Conservation (phyloP, 2,888 invertebrate genomes). For the Epinotia brunnichana region DNA sequence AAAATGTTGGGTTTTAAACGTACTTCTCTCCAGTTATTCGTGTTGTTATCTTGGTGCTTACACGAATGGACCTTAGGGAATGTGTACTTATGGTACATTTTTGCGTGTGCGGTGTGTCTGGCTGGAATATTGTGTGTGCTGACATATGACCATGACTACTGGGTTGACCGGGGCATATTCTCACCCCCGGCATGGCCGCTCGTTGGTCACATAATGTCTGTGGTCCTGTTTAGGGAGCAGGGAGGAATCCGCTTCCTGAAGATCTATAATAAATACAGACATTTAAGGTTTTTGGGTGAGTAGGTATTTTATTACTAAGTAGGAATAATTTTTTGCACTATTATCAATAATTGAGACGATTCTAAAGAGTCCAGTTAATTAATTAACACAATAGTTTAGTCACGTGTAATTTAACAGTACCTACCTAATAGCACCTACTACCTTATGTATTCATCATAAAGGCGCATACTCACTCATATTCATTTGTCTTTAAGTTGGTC, state of each 20-base stretch:
- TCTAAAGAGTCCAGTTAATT: no score
- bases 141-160: conserved; percentile 77
- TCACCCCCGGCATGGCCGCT: conserved; percentile 74
- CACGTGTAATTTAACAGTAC: no score
- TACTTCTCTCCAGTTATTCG: conserved; percentile 58
- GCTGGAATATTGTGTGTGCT: conserved; percentile 60
- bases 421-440: no score
- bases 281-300: conserved; percentile 73
- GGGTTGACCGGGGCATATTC: conserved; percentile 69
- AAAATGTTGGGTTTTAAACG: conserved; percentile 77
- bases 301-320: no score
- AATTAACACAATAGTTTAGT: no score
- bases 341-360: no score
- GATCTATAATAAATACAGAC: conserved; percentile 71
- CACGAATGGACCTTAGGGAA: conserved; percentile 66
- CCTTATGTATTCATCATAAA: no score
- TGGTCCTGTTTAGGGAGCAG: conserved; percentile 74
- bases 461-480: no score
- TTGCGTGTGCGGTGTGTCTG: conserved; percentile 54
- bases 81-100: conserved; percentile 59
- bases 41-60: conserved; percentile 62
- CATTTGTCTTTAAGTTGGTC: no score
- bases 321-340: no score
- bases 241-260: conserved; percentile 76
- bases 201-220: conserved; percentile 73